These are phyloP conservation scores for Heteromormyrus szaboi DNA, from an alignment of 2,797 vertebrate species.

Conservation along the genomic window DNA sequence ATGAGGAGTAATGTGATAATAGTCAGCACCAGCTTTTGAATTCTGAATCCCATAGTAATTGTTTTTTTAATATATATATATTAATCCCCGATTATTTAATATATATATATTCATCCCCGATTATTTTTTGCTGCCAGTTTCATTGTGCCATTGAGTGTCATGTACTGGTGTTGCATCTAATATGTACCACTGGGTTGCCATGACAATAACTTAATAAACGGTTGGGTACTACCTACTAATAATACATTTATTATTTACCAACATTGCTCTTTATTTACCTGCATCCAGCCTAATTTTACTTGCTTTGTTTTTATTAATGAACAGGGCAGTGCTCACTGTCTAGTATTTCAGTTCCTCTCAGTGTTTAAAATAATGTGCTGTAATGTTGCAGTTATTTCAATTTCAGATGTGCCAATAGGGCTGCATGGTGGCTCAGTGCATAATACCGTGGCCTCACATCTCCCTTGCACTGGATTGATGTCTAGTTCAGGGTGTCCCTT, in stretches of 20 bases:
- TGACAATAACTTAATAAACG: neutral
- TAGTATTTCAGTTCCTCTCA: neutral
- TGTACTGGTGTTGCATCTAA: neutral
- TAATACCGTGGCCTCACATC: neutral
- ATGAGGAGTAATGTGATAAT: neutral
- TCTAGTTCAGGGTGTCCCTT: neutral
- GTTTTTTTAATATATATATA: neutral
- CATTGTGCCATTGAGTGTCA: neutral
- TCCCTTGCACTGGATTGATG: neutral
- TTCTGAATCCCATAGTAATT: neutral
- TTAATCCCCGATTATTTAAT: neutral
- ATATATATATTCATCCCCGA: neutral
- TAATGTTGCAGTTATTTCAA: neutral
- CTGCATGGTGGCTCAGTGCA: neutral
- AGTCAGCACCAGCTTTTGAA: neutral
- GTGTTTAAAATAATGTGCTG: neutral
- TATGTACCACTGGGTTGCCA: neutral
- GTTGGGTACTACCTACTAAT: neutral
- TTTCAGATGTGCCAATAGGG: neutral
- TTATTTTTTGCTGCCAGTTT: neutral
- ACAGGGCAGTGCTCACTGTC: neutral
- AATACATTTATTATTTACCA: neutral
- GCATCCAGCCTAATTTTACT: neutral
- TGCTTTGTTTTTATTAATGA: neutral
- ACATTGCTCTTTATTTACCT: neutral